phyloP scores from a whole-genome alignment of 2,888 invertebrate species.

The Horisme vitalbata region DNA sequence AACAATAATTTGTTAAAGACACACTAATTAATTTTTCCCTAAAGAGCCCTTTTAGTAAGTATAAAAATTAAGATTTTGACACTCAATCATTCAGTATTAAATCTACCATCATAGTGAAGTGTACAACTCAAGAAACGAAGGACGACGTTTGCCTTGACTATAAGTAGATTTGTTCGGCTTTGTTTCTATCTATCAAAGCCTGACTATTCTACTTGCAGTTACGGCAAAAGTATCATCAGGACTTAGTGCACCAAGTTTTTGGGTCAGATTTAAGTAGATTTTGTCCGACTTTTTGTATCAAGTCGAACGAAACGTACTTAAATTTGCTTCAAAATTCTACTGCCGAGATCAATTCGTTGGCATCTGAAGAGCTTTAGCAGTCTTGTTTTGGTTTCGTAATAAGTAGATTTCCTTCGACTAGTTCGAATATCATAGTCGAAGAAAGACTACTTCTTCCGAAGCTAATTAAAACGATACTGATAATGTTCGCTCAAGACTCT shows the following conservation, averaged over 20 bases:
- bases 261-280: constrained; percentile 34
- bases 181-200: constrained; percentile 31
- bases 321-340: neutral
- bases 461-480: constrained; percentile 1
- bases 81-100: neutral
- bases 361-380: neutral
- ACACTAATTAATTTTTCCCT: constrained; percentile 2
- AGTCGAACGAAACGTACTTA: constrained; percentile 41
- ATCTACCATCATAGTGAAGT: neutral
- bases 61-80: constrained; percentile 2
- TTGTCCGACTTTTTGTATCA: constrained; percentile 39
- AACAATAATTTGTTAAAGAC: constrained; percentile 9
- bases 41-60: constrained; percentile 2
- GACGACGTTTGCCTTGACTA: constrained; percentile 12
- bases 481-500: neutral
- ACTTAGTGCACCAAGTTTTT: constrained; percentile 10
- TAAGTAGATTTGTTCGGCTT: constrained; percentile 47
- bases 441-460: constrained; percentile 30
- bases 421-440: constrained; percentile 21
- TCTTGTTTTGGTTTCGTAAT: constrained; percentile 22
- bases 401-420: constrained; percentile 38
- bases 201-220: constrained; percentile 17
- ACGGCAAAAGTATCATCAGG: neutral
- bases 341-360: neutral
- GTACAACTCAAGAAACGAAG: too few species aligned